Evolutionary conservation across 2,797 vertebrate species (phyloP), one percentile per base, ranked within the genome.

Genomic region (Periparus ater): DNA sequence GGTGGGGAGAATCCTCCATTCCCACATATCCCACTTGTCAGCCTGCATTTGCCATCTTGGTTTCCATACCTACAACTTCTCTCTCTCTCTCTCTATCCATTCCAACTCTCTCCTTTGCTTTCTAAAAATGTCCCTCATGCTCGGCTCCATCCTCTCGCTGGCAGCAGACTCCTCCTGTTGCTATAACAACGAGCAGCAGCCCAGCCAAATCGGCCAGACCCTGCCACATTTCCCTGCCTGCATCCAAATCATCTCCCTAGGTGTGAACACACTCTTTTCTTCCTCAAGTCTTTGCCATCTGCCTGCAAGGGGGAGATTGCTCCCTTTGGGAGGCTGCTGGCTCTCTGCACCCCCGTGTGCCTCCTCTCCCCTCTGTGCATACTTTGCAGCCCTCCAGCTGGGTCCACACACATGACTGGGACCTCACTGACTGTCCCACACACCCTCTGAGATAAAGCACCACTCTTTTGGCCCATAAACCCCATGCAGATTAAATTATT

Each of bases 111-210:
- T 47, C 47, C 51, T 82, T 63, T 80, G 61, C 89, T 83, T 85
- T 80, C 82, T 77, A 47, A 83, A 93, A 79, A 34, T 22, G 34
- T 66, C 11, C 60, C 51, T 63, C 44, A 22, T 30, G 25, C 62
- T 74, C 3, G 0, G 8, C 76, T 93, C 67, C 89, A 62, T 71
- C 67, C 78, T 67, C 83, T 57, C 2, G 34, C 89, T 91, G 87
- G 11, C 78, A 91, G 82, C 87, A 83, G 78, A 5, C 47, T 92
- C 82, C 78, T 89, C 82, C 76, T 32, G 96, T 95, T 96, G 93
- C 96, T 67, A 95, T 95, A 91, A 92, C 95, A 80, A 96, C 94
- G 4, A 93, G 94, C 93, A 83, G 67, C 95, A 94, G 89, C 91
- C 75, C 1, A 44, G 85, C 72, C 91, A 89, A 71, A 85, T 72